A percentile compares a stretch with the other conserved stretches of the same genome.
Conservation (phyloP, 1,140 invertebrate genomes). For the Zaprionus taronus region DNA sequence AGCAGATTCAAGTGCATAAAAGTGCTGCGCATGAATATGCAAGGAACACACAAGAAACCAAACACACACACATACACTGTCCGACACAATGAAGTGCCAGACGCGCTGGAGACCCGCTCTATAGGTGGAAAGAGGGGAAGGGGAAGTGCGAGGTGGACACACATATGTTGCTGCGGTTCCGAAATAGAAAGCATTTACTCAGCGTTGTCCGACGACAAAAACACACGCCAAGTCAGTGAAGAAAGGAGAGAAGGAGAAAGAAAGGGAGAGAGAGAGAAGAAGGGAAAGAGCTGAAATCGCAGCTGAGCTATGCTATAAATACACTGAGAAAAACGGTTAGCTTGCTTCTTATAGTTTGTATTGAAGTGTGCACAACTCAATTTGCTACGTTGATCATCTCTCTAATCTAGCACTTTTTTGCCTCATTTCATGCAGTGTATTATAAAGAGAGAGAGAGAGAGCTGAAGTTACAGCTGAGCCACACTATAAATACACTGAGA, state of each 20-base stretch:
- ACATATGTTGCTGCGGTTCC: slow-evolving; percentile 47
- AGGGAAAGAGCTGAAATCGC: not conserved
- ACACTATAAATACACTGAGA: no score
- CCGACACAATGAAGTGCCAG: slow-evolving; percentile 42
- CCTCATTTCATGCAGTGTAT: no score
- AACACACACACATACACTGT: slow-evolving; percentile 1
- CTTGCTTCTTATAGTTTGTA: no score
- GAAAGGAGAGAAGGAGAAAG: not conserved
- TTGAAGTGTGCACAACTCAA: no score
- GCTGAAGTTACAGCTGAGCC: no score
- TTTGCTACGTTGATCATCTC: no score
- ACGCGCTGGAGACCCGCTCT: not conserved
- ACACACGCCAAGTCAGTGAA: slow-evolving; percentile 22
- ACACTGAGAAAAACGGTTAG: not conserved
- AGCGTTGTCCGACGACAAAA: slow-evolving; percentile 46
- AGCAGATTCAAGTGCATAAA: slow-evolving; percentile 28
- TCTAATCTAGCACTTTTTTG: no score
- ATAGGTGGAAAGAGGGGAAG: no score
- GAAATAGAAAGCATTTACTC: slow-evolving; percentile 70
- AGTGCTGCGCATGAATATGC: slow-evolving; percentile 38
- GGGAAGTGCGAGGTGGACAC: not conserved
- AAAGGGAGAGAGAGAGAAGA: not conserved
- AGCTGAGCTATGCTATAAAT: not conserved
- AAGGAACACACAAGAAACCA: slow-evolving; percentile 28
- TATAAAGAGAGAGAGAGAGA: no score